Conservation (phyloP, 2,797 vertebrate species). For the Delichon dasypus region DNA sequence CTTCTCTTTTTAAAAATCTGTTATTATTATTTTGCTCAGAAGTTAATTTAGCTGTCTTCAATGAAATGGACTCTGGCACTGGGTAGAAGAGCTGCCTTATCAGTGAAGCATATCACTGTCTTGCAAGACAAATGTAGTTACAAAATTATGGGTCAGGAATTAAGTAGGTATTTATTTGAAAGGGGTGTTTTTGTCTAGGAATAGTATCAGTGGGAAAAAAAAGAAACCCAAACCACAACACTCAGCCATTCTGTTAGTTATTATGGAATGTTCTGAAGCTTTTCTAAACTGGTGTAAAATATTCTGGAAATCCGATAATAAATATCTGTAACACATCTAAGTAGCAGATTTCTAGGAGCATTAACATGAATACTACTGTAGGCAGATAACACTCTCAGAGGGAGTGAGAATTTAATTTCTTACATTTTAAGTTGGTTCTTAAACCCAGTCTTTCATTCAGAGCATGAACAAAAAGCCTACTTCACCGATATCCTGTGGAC, state of each 20-base stretch:
- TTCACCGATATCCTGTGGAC: background rate
- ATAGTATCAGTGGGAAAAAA: background rate
- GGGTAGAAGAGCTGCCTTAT: background rate
- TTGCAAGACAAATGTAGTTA: background rate
- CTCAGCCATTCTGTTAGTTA: background rate
- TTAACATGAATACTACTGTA: background rate
- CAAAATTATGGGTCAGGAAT: background rate
- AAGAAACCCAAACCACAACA: accelerated
- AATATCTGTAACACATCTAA: background rate
- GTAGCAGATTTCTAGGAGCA: background rate
- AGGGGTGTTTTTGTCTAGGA: background rate
- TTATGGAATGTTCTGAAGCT: background rate
- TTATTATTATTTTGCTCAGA: background rate
- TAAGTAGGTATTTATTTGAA: background rate
- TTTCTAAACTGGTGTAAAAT: background rate
- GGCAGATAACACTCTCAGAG: background rate
- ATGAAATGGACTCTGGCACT: background rate
- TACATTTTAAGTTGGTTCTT: background rate
- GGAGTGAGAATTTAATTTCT: background rate
- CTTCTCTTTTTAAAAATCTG: background rate
- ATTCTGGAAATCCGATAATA: background rate
- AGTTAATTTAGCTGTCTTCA: background rate
- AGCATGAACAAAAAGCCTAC: background rate
- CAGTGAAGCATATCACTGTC: background rate
- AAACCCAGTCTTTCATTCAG: background rate